Evolutionary conservation across 2,113 vertebrate species (phyloP).

Genomic region (Saguinus imperator): DNA sequence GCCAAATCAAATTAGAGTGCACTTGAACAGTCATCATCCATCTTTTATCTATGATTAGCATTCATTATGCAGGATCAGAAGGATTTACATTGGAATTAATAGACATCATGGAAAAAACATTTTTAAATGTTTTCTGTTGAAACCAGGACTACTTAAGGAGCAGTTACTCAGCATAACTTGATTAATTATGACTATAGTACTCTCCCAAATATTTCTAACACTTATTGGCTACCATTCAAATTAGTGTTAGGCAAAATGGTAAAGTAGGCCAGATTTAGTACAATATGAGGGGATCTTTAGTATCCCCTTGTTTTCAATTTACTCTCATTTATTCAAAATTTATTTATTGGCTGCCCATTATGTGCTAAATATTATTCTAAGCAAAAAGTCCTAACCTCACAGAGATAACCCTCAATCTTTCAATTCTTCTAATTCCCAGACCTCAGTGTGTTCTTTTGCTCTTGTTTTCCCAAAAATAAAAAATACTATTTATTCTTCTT

Average conservation of each 20-base stretch:
- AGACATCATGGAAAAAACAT: not conserved
- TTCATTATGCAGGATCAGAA: not conserved
- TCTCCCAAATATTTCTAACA: conserved; percentile 38
- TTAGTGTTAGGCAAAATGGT: conserved; percentile 47
- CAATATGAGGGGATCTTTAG: not conserved
- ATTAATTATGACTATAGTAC: not conserved
- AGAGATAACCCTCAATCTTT: not conserved
- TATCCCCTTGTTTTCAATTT: conserved; percentile 40
- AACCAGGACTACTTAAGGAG: not conserved
- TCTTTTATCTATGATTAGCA: conserved; percentile 29
- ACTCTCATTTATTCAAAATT: conserved; percentile 20
- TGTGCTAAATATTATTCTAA: not conserved
- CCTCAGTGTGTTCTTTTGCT: not conserved
- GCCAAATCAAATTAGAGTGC: conserved; percentile 62
- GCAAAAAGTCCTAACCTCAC: not conserved
- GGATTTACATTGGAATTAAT: conserved; percentile 29
- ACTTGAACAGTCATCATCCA: conserved; percentile 15
- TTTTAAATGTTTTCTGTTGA: not conserved
- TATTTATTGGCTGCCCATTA: not conserved
- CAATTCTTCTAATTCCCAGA: not conserved
- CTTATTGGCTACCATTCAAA: conserved; percentile 19
- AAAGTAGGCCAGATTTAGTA: conserved; percentile 32
- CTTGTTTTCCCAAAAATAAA: not conserved
- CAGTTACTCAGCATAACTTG: not conserved
- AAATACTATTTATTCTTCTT: not conserved